phyloP scores from a whole-genome alignment of 2,113 vertebrate genomes.

The Eupsittula cactorum region DNA sequence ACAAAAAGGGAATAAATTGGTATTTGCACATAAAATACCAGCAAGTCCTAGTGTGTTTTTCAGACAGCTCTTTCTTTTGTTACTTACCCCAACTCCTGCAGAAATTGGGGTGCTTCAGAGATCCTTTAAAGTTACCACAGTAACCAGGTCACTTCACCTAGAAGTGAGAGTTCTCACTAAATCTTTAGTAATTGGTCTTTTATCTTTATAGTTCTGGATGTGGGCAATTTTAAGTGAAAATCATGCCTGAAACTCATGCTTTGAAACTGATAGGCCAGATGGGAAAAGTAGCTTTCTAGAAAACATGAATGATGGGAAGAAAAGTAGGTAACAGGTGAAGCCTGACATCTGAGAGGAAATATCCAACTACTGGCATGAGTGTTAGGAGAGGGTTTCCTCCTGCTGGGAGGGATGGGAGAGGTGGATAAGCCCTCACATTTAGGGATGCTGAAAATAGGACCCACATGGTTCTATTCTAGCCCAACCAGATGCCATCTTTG shows the following conservation, averaged over 20 bases:
- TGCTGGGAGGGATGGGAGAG: background rate
- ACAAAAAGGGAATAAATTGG: background rate
- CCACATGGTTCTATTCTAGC: background rate
- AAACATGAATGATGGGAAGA: background rate
- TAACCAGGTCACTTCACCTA: background rate
- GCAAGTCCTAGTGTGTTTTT: background rate
- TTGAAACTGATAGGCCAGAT: background rate
- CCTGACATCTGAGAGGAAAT: background rate
- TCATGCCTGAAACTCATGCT: background rate
- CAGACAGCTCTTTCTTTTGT: background rate
- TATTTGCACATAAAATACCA: background rate
- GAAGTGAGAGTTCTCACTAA: background rate
- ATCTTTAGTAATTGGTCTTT: background rate
- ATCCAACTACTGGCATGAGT: background rate
- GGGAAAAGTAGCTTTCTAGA: background rate
- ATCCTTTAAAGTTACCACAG: background rate
- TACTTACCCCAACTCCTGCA: background rate
- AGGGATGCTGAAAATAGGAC: background rate
- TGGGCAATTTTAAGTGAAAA: background rate
- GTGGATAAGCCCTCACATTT: background rate
- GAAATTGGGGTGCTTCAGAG: background rate
- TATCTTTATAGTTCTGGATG: background rate
- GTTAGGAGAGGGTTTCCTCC: background rate
- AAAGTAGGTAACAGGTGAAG: background rate
- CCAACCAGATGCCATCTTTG: background rate